A percentile compares a stretch with the other conserved stretches of the same genome.
These are phyloP conservation scores for Hybognathus amarus DNA, from an alignment of 2,797 vertebrate genomes.

Conservation along the genomic window DNA sequence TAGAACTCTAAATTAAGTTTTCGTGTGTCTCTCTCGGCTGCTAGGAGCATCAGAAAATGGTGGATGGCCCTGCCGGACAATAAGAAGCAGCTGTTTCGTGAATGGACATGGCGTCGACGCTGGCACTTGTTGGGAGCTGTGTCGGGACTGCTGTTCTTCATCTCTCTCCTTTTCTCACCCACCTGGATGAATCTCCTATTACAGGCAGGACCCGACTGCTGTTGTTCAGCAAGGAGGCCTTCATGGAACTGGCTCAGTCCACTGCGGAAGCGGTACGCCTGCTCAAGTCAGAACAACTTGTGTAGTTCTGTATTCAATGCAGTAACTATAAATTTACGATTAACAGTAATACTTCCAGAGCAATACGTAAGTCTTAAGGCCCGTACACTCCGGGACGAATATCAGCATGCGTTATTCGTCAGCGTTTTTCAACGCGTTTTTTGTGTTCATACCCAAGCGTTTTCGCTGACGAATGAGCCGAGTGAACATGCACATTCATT, in stretches of 20 bases:
- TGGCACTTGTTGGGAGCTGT: slow-evolving; percentile 82
- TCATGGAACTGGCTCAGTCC: slow-evolving; percentile 82
- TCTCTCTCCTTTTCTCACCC: slow-evolving; percentile 84
- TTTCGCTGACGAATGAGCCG: no score
- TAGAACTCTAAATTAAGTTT: not conserved
- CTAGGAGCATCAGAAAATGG: slow-evolving; percentile 93
- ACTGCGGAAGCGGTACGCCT: slow-evolving; percentile 83
- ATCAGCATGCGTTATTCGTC: no score
- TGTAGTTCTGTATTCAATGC: not conserved
- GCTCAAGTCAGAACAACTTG: not conserved
- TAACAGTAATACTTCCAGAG: not conserved
- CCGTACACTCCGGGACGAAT: no score
- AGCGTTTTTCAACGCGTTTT: no score
- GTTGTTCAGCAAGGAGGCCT: slow-evolving; percentile 87
- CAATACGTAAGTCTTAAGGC: not conserved
- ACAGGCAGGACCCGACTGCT: slow-evolving; percentile 89
- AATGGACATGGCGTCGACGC: slow-evolving; percentile 79
- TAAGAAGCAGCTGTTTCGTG: slow-evolving; percentile 82
- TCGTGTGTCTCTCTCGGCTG: not conserved
- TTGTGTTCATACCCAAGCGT: no score
- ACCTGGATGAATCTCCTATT: slow-evolving; percentile 90
- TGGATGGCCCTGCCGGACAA: slow-evolving; percentile 88
- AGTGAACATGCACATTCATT: no score
- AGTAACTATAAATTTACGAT: not conserved
- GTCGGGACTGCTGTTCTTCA: slow-evolving; percentile 74